Conservation (phyloP, 2,888 invertebrate genomes). For the Noctua fimbriata region DNA sequence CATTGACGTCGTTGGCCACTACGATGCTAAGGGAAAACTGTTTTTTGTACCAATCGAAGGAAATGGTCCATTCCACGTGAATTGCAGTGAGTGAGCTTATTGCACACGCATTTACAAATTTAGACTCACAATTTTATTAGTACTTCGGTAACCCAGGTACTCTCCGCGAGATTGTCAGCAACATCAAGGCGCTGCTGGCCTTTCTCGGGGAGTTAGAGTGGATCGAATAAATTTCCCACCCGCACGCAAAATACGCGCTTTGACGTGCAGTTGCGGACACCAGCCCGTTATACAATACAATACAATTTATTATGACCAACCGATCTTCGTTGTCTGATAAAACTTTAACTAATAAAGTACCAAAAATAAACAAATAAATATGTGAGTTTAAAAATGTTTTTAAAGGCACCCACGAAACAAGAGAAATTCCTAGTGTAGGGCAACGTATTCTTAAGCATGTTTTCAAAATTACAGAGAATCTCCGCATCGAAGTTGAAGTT, state of each 20-base stretch:
- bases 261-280: no score
- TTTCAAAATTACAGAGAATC: conserved; percentile 46
- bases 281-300: no score
- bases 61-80: conserved; percentile 46
- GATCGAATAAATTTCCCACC: no score
- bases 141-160: no score
- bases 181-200: no score
- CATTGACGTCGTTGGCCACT: conserved; percentile 36
- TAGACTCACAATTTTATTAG: neutral
- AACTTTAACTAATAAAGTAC: neutral
- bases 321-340: neutral
- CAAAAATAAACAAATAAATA: neutral
- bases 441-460: no score
- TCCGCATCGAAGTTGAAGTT: conserved; percentile 17
- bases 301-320: neutral
- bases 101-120: neutral
- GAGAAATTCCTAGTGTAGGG: neutral
- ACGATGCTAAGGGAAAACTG: conserved; percentile 36
- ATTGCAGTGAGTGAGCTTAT: conserved; percentile 33
- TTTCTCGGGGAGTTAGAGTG: no score
- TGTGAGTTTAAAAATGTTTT: neutral
- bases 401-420: neutral
- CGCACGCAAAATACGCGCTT: no score
- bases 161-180: no score
- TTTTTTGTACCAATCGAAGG: conserved; percentile 36